A percentile compares a stretch with the other conserved stretches of the same genome.
These are phyloP conservation scores for Noctua janthe DNA, from an alignment of 2,888 invertebrate genomes.

Conservation along the genomic window DNA sequence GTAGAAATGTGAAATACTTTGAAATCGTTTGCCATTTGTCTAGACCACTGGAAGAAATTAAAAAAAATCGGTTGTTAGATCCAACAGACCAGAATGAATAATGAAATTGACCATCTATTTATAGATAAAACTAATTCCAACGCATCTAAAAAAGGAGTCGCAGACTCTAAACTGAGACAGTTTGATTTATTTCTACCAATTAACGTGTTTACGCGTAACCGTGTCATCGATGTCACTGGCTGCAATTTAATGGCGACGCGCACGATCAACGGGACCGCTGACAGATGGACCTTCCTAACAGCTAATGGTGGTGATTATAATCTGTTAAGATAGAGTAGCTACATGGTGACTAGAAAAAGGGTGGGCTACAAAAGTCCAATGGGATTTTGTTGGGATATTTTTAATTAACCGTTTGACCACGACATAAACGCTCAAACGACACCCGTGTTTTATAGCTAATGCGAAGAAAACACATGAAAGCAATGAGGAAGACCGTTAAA, in stretches of 20 bases:
- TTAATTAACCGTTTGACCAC: background rate
- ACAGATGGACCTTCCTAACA: constrained; percentile 45
- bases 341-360: constrained; percentile 3
- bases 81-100: background rate
- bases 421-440: background rate
- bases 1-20: background rate
- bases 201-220: constrained; percentile 50
- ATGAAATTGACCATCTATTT: background rate
- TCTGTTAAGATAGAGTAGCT: constrained; percentile 38
- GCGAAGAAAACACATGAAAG: background rate
- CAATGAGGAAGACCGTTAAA: background rate
- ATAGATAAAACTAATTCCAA: constrained; percentile 13
- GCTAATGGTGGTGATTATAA: constrained; percentile 51
- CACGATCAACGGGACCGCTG: constrained; percentile 44
- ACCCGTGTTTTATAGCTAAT: background rate
- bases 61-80: background rate
- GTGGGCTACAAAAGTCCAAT: background rate
- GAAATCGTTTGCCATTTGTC: background rate
- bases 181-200: constrained; percentile 46
- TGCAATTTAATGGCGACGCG: constrained; percentile 42
- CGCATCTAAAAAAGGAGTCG: constrained; percentile 8
- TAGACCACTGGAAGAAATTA: too few species aligned
- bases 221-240: constrained; percentile 48
- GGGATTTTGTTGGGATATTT: background rate
- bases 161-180: background rate